Conservation (phyloP, 1,140 invertebrate species). For the Drosophila melanica region DNA sequence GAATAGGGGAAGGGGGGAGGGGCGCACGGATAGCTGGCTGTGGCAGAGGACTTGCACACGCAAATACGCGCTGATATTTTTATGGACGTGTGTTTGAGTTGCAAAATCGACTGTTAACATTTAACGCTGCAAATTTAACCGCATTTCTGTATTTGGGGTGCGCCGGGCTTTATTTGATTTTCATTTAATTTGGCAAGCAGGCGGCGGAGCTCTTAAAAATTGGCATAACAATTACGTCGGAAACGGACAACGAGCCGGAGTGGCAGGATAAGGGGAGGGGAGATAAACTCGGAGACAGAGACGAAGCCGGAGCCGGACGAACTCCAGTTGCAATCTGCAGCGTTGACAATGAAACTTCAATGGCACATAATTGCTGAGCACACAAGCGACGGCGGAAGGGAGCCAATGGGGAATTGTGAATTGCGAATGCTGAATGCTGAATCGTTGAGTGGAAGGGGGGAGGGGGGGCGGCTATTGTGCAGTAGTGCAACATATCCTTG, state of each 20-base stretch:
- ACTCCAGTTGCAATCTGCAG: slow-evolving; percentile 61
- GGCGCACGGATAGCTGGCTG: slow-evolving; percentile 20
- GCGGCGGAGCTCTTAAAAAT: slow-evolving; percentile 55
- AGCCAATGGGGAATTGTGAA: slow-evolving; percentile 17
- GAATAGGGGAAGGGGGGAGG: not conserved
- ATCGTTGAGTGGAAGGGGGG: slow-evolving; percentile 12
- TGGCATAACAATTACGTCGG: slow-evolving; percentile 76
- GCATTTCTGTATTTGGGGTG: slow-evolving; percentile 66
- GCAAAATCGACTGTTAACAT: slow-evolving; percentile 79
- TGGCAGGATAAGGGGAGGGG: too few relatives aligned
- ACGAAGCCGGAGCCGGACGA: slow-evolving; percentile 16
- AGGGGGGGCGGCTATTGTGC: slow-evolving; percentile 54
- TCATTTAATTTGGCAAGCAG: slow-evolving; percentile 71
- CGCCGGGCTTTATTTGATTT: slow-evolving; percentile 67
- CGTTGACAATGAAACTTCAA: slow-evolving; percentile 74
- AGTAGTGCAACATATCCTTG: slow-evolving; percentile 71
- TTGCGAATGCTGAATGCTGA: slow-evolving; percentile 34
- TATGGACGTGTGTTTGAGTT: slow-evolving; percentile 49
- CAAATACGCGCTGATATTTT: slow-evolving; percentile 79
- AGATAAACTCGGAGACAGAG: slow-evolving; percentile 2
- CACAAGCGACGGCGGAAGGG: slow-evolving; percentile 19
- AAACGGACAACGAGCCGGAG: slow-evolving; percentile 49
- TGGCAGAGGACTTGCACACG: slow-evolving; percentile 41
- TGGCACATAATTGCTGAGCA: slow-evolving; percentile 65
- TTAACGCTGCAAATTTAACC: slow-evolving; percentile 77